Base-by-base conservation (phyloP, 2,113 vertebrate genomes). In the Rafetus swinhoei region DNA sequence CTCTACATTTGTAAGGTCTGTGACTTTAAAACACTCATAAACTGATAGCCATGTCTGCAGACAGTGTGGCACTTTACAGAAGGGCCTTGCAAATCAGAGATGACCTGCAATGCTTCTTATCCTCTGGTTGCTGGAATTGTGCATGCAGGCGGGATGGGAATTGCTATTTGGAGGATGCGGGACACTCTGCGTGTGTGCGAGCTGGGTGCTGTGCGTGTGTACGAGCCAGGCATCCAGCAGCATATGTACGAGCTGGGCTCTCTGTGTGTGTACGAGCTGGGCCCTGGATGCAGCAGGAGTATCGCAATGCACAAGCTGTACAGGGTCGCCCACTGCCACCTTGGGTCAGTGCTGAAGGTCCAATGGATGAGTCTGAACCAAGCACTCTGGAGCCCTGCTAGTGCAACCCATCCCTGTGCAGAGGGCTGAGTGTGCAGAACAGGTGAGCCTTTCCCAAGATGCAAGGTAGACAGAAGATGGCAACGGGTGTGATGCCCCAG, bases 71-170 rank as follows among this genome's bases (percentile, higher is more conserved):
- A 6, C 29, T 32, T 65, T 65, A 9, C 3, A 6, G 79, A 8
- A 92, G 39, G 79, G 76, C 80, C 86, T 86, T 52, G 69, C 72
- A 88, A 56, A 76, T 72, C 3, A 0, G 79, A 2, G 60, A 50
- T 59, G 82, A 82, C 79, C 90, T 93, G 93, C 93, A 87, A 27
- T 93, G 96, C 94, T 92, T 88, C 54, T 85, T 1, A 1, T 27
- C 52, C 79, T 22, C n/a, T 25, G 24, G 7, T 16, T 86, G 84
- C 39, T 0, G 0, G 25, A 55, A 74, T 53, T 14, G 8, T 24
- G 22, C 90, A 60, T 72, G 57, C 57, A 25, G 59, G 59, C 2
- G 59, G 59, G 59, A 60, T 12, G 59, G 59, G 59, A 60, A 60
- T 25, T 60, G 59, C 59, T 60, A 10, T 24, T 25, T 4, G 59